A percentile compares a stretch with the other conserved stretches of the same genome.
Evolutionary conservation across 2,113 vertebrate species (phyloP).

Genomic region (Malurus cyaneus): DNA sequence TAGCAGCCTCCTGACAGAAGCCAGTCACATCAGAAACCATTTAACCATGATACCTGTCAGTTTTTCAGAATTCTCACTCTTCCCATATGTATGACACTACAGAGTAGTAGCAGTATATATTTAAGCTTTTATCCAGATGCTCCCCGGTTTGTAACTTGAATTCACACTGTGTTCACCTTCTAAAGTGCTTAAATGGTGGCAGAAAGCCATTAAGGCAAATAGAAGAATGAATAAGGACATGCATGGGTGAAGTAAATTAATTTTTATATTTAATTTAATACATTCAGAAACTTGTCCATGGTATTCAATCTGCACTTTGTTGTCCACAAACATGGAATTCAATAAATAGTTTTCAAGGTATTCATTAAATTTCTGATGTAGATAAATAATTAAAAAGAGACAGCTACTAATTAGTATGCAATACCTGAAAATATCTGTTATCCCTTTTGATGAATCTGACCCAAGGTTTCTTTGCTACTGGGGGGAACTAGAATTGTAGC

Average conservation of each 20-base stretch:
- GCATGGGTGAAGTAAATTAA: neutral
- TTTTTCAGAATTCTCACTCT: neutral
- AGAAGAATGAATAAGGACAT: neutral
- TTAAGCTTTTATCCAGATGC: neutral
- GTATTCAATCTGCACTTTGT: neutral
- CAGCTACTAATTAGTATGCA: conserved; percentile 51
- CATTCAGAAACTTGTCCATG: neutral
- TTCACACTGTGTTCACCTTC: neutral
- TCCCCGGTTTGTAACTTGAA: neutral
- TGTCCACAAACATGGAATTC: conserved; percentile 6
- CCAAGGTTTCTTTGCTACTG: conserved; percentile 3
- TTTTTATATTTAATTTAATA: neutral
- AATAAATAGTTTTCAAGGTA: conserved; percentile 28
- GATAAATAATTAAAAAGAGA: conserved; percentile 34
- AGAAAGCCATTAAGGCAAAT: neutral
- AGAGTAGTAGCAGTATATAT: neutral
- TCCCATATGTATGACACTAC: neutral
- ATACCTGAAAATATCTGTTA: conserved; percentile 41
- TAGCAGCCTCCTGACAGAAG: neutral
- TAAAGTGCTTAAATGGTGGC: neutral
- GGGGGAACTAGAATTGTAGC: neutral
- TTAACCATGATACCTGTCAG: neutral
- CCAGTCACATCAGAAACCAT: neutral
- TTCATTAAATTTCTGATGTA: conserved; percentile 6
- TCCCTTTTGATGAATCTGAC: conserved; percentile 47